Base-by-base conservation (phyloP, 2,888 invertebrate species). In the Terebella lapidaria region DNA sequence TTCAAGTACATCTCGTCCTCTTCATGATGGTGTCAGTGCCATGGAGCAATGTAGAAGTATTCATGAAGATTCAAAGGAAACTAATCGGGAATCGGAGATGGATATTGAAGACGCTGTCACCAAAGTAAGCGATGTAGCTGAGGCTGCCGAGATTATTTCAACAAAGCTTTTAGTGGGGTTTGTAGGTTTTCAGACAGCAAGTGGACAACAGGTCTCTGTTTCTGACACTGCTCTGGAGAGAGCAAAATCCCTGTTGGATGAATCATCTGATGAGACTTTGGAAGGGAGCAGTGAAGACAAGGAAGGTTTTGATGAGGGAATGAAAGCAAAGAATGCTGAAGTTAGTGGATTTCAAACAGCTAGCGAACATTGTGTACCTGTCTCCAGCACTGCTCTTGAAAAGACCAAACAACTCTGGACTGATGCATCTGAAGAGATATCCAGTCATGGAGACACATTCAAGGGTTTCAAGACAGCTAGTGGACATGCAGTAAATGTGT, bases 291-390 rank as follows among this genome's bases (percentile, higher is more conserved):
- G 49, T n/a, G 10, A 20, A 10, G 18, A 10, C 5, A 49, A 15
- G 10, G 18, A 10, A 5, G 18, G 35, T 15, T 5, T 5, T 10
- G 49, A 49, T 49, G 22, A n/a, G 15, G 49, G 22, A 49, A 22
- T 22, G 5, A 5, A 5, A 5, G 49, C 5, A 5, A 10, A 22
- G 49, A 49, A 49, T 20, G 15, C 10, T n/a, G 22, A 5, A 10
- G 10, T 49, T 49, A 5, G 18, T n/a, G 53, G 53, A 53, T 53
- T 53, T 22, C 26, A 28, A 10, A 53, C 53, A 5, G 53, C 53
- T 5, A 22, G 27, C 5, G 53, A 28, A 28, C 25, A 53, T 18
- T 5, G 28, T 10, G 53, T 53, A 15, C 25, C 26, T 27, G 53
- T 53, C 10, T 25, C 26, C 10, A 22, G 28, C 15, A 53, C 25